These are phyloP conservation scores for Nemopilema nomurai DNA, from an alignment of 30 jellyfish, hydroid and myxozoan species.

Conservation along the genomic window DNA sequence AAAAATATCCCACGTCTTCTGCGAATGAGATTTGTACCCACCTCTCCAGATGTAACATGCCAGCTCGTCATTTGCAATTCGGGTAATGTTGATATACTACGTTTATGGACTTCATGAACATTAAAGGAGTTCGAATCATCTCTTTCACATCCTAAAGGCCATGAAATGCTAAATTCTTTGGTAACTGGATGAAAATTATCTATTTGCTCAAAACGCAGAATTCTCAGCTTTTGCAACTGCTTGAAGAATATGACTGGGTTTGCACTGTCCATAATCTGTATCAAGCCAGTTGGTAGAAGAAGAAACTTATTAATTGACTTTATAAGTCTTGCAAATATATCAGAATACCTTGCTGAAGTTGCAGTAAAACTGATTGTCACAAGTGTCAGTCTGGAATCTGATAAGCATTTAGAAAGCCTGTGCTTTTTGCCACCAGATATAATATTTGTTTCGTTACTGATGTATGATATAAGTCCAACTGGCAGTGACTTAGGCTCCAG, in stretches of 20 bases:
- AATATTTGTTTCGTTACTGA: constrained; percentile 29
- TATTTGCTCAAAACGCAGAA: constrained; percentile 10
- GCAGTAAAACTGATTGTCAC: constrained; percentile 21
- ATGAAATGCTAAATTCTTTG: constrained; percentile 27
- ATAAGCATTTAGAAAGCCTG: constrained; percentile 4
- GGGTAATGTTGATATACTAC: constrained; percentile 37
- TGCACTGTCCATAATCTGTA: constrained; percentile 32
- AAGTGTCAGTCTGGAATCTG: constrained; percentile 11
- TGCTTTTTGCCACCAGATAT: background rate
- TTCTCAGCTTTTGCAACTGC: constrained; percentile 44
- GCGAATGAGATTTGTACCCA: constrained; percentile 25
- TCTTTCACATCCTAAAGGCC: constrained; percentile 80
- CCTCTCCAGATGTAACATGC: constrained; percentile 74
- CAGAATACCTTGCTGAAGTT: background rate
- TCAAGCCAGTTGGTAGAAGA: constrained; percentile 11
- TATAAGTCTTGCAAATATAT: constrained; percentile 1
- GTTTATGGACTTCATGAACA: constrained; percentile 51
- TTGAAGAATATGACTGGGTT: constrained; percentile 28
- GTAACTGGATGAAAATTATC: background rate
- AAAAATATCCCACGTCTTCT: constrained; percentile 71
- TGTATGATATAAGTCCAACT: background rate
- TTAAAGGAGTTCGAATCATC: background rate
- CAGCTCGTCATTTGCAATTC: constrained; percentile 29
- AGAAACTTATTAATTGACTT: background rate
- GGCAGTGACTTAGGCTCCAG: constrained; percentile 37